Evolutionary conservation across 2,888 invertebrate species (phyloP).

Genomic region (Thalpophila matura): DNA sequence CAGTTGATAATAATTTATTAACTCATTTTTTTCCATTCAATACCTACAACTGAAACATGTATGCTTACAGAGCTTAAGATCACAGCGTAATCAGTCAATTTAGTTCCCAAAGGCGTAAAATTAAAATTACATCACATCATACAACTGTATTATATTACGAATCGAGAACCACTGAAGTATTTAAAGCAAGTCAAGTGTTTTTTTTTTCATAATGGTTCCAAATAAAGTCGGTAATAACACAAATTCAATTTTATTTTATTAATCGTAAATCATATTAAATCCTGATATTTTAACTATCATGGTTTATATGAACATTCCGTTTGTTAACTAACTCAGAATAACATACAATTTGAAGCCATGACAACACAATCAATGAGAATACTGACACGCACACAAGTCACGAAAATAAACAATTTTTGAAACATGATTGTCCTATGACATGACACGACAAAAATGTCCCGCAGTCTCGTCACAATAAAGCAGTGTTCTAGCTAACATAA

Average conservation of each 20-base stretch:
- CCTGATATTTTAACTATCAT: conserved; percentile 13
- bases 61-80: conserved; percentile 35
- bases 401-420: conserved; percentile 1
- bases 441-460: conserved; percentile 9
- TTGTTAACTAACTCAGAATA: conserved; percentile 5
- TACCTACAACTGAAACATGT: conserved; percentile 32
- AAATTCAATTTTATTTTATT: conserved; percentile 15
- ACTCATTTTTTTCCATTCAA: conserved; percentile 16
- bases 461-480: not conserved
- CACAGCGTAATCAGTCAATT: conserved; percentile 51
- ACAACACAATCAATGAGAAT: conserved; percentile 11
- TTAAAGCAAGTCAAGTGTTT: conserved; percentile 19
- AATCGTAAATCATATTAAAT: conserved; percentile 12
- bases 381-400: conserved; percentile 18
- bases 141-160: not conserved
- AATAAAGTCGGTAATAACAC: conserved; percentile 19
- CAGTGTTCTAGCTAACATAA: not conserved
- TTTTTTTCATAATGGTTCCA: conserved; percentile 14
- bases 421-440: conserved; percentile 12
- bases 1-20: not conserved
- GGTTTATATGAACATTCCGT: conserved; percentile 22
- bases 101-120: conserved; percentile 15
- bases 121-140: not conserved
- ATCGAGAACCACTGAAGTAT: conserved; percentile 28
- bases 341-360: conserved; percentile 9